Conservation (phyloP, 2,113 vertebrate species). For the Ovibos moschatus region DNA sequence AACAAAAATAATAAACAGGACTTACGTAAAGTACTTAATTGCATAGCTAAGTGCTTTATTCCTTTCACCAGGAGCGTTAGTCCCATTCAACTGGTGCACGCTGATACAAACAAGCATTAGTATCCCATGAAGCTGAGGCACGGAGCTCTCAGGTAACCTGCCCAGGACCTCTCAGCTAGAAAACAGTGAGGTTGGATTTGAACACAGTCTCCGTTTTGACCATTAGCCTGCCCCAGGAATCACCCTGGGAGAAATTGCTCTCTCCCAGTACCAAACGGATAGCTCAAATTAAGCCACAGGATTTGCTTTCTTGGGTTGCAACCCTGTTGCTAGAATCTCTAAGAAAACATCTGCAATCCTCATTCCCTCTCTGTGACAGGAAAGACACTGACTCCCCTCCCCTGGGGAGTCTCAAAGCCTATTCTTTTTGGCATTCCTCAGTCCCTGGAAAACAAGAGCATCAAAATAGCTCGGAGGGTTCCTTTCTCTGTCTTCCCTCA, state of each 20-base stretch:
- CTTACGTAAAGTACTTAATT: background rate
- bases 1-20: background rate
- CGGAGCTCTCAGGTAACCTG: background rate
- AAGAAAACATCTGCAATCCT: constrained; percentile 44
- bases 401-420: background rate
- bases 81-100: background rate
- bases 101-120: background rate
- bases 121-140: background rate
- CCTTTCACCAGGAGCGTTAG: background rate
- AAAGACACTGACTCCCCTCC: background rate
- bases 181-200: background rate
- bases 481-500: constrained; percentile 27
- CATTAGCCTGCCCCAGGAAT: background rate
- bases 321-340: background rate
- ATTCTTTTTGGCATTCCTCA: background rate
- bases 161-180: background rate
- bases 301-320: constrained; percentile 18
- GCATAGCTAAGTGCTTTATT: background rate
- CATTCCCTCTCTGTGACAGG: background rate
- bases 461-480: constrained; percentile 24
- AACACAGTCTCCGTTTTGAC: background rate
- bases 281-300: background rate
- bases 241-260: background rate
- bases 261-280: background rate
- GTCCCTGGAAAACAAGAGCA: constrained; percentile 26